Percentiles rank a stretch among this genome's conserved stretches.
Conservation (phyloP, 2,888 invertebrate genomes). For the Campoplex capitator region DNA sequence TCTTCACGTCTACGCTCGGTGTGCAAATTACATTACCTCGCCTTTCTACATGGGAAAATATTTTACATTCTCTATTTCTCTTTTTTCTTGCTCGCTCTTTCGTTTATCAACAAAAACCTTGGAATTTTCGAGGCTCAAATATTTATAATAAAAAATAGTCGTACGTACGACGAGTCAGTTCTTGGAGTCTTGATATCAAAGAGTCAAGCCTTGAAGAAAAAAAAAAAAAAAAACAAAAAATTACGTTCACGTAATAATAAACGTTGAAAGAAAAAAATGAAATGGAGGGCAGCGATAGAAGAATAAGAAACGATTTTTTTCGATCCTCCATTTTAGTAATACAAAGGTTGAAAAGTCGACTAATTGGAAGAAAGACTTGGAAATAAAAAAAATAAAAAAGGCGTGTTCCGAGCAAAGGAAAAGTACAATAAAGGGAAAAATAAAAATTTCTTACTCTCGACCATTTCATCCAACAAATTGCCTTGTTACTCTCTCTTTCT, state of each 20-base stretch:
- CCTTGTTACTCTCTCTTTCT: background rate
- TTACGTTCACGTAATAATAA: background rate
- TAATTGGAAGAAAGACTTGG: background rate
- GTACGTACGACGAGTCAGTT: too few species aligned
- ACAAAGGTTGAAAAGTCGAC: background rate
- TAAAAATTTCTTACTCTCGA: background rate
- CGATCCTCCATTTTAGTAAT: background rate
- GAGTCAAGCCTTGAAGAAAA: too few species aligned
- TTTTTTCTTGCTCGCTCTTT: background rate
- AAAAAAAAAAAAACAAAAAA: background rate
- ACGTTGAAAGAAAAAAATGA: background rate
- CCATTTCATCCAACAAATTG: conserved; percentile 25
- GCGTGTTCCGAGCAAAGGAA: background rate
- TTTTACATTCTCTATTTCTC: conserved; percentile 1
- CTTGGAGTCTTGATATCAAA: too few species aligned
- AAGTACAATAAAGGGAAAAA: conserved; percentile 5
- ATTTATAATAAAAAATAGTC: background rate
- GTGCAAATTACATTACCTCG: conserved; percentile 23
- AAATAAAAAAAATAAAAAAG: background rate
- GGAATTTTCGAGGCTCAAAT: conserved; percentile 2
- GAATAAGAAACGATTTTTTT: background rate
- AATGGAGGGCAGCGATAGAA: background rate
- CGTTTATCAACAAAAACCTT: conserved; percentile 12
- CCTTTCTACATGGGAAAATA: conserved; percentile 14
- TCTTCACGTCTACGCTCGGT: conserved; percentile 11